These are phyloP conservation scores for Boloria selene DNA, from an alignment of 2,888 invertebrate species.

Conservation along the genomic window DNA sequence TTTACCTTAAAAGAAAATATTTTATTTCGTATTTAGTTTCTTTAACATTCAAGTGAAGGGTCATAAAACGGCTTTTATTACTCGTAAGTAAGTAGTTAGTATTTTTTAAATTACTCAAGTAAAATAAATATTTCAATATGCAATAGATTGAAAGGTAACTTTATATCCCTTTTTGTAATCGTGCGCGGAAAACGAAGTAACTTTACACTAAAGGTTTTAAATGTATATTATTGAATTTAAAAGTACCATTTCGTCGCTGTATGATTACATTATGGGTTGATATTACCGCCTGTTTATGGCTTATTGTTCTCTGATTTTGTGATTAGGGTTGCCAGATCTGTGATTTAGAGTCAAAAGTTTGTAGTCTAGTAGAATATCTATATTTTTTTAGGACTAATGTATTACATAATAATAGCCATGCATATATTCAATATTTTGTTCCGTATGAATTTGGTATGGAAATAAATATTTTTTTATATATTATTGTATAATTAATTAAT, in stretches of 20 bases:
- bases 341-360: no score
- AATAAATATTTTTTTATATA: no score
- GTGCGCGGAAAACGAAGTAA: slow-evolving; percentile 41
- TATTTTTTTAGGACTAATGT: neutral
- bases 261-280: slow-evolving; percentile 69
- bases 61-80: no score
- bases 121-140: slow-evolving; percentile 36
- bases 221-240: slow-evolving; percentile 64
- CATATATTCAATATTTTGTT: no score
- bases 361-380: neutral
- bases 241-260: slow-evolving; percentile 57
- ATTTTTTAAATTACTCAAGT: neutral
- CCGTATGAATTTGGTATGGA: no score
- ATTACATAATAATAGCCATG: neutral
- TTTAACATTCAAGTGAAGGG: no score
- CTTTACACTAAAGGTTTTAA: slow-evolving; percentile 44
- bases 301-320: slow-evolving; percentile 74
- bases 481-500: no score
- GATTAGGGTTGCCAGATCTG: slow-evolving; percentile 44
- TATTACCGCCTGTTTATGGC: slow-evolving; percentile 73
- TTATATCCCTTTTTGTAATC: slow-evolving; percentile 38
- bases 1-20: no score
- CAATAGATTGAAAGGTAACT: slow-evolving; percentile 39
- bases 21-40: no score
- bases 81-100: no score